Evolutionary conservation across 2,113 vertebrate genomes (phyloP).

Genomic region (Haemorhous mexicanus): DNA sequence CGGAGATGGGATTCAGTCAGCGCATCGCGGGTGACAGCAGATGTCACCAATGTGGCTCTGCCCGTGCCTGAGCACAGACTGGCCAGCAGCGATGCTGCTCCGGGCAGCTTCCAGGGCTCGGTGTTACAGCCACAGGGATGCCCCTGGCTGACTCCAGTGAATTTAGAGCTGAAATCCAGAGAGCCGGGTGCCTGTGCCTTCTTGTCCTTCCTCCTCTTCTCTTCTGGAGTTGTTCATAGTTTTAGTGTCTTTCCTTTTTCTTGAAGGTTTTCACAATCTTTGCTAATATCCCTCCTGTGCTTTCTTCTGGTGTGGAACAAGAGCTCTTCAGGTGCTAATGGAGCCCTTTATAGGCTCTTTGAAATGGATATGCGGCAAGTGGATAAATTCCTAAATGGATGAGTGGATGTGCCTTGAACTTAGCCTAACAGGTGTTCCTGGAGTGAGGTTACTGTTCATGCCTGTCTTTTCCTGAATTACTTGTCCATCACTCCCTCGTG

Average conservation of each 20-base stretch:
- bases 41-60: fast-evolving
- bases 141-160: not conserved
- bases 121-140: fast-evolving
- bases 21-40: not conserved
- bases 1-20: fast-evolving
- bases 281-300: not conserved
- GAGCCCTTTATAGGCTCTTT: not conserved
- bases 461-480: not conserved
- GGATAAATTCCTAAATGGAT: not conserved
- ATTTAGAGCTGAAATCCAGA: too few relatives aligned
- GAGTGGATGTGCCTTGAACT: not conserved
- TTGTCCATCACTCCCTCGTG: fast-evolving
- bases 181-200: not conserved
- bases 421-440: not conserved
- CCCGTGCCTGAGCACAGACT: fast-evolving
- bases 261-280: not conserved
- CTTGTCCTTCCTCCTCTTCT: not conserved
- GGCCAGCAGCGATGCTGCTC: not conserved
- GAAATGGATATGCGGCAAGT: not conserved
- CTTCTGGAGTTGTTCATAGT: not conserved
- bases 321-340: not conserved
- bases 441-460: not conserved
- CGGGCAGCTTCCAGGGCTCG: fast-evolving
- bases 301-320: not conserved
- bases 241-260: not conserved